Conservation (phyloP, 2,113 vertebrate genomes). For the Cairina moschata region DNA sequence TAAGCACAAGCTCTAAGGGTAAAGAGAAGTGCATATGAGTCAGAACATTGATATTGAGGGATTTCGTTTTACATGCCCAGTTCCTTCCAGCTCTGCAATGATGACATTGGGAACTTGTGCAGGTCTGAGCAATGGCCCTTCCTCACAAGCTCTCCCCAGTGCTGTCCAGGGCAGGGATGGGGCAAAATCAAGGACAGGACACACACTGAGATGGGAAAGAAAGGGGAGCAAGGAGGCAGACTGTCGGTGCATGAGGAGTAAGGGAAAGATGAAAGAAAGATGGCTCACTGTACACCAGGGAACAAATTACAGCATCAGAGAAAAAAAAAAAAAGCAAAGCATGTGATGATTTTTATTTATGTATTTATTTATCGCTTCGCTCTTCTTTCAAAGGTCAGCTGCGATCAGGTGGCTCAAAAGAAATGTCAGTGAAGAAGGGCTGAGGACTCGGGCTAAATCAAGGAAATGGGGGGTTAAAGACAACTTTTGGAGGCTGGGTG, state of each 20-base stretch:
- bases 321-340: not conserved
- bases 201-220: not conserved
- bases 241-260: fast-evolving
- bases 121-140: not conserved
- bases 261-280: not conserved
- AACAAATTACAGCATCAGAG: not conserved
- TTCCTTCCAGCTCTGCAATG: not conserved
- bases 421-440: not conserved
- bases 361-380: not conserved
- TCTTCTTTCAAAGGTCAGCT: not conserved
- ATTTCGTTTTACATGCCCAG: fast-evolving
- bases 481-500: fast-evolving
- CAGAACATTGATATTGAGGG: not conserved
- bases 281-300: not conserved
- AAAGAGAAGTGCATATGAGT: not conserved
- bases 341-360: too few relatives aligned
- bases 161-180: not conserved
- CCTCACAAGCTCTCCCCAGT: not conserved
- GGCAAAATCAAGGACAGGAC: not conserved
- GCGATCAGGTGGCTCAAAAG: not conserved
- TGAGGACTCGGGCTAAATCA: not conserved
- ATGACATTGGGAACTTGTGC: not conserved
- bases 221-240: not conserved
- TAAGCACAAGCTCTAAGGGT: fast-evolving
- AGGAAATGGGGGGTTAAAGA: not conserved